Percentiles rank a stretch among this genome's conserved stretches.
Evolutionary conservation across 2,113 vertebrate species (phyloP).

Genomic region (Elachura formosa): DNA sequence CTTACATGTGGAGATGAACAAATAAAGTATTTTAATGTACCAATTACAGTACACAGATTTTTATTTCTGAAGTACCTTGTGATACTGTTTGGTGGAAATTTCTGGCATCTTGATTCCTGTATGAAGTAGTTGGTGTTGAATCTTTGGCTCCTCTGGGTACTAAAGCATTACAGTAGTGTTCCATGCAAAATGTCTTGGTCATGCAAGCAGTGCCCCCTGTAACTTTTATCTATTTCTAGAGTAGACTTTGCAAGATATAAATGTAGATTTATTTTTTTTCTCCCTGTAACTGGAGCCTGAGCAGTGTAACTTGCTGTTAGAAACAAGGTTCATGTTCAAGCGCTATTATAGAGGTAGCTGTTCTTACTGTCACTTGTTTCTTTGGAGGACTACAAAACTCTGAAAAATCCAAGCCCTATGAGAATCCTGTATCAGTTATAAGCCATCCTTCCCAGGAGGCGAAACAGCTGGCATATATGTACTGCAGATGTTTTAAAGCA

Average conservation of each 20-base stretch:
- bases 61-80: not conserved
- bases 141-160: not conserved
- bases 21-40: not conserved
- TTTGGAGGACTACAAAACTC: not conserved
- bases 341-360: not conserved
- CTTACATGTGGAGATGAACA: not conserved
- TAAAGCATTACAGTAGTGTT: not conserved
- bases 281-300: not conserved
- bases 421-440: not conserved
- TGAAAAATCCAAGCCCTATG: not conserved
- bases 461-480: not conserved
- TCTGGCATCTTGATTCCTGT: not conserved
- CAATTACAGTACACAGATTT: not conserved
- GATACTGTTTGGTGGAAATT: not conserved
- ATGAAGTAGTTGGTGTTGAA: not conserved
- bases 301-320: not conserved
- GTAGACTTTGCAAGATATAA: not conserved
- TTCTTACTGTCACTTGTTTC: not conserved
- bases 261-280: not conserved
- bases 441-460: not conserved
- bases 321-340: fast-evolving
- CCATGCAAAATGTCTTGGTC: not conserved
- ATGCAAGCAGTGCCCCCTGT: not conserved
- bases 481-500: not conserved
- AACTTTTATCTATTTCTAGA: not conserved